Conservation (phyloP, 2,113 vertebrate species). For the Engraulis encrasicolus region DNA sequence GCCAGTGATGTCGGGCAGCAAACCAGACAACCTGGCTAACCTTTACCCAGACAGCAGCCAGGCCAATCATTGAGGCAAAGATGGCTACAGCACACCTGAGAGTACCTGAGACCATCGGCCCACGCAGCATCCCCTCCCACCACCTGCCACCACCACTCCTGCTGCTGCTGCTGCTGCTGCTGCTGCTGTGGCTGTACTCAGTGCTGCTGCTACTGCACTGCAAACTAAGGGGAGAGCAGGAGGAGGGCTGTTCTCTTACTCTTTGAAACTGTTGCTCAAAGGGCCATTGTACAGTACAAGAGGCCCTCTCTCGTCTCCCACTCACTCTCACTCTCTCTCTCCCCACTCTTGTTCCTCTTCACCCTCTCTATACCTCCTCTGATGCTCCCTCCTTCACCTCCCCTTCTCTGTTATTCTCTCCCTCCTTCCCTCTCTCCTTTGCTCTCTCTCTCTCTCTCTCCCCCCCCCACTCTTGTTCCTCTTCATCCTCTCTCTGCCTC, state of each 20-base stretch:
- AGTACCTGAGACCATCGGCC: neutral
- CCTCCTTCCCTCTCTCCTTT: too few species aligned
- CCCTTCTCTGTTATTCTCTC: too few species aligned
- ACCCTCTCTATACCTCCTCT: too few species aligned
- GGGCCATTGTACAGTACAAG: slow-evolving; percentile 9
- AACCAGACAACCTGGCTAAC: neutral
- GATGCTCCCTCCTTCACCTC: too few species aligned
- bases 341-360: too few species aligned
- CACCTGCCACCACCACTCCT: neutral
- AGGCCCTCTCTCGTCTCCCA: neutral
- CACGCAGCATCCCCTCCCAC: neutral
- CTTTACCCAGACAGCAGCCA: neutral
- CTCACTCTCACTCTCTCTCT: too few species aligned
- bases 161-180: neutral
- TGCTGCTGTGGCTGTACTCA: too few species aligned
- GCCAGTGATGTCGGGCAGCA: neutral
- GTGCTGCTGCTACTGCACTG: neutral
- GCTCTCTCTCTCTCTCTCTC: too few species aligned
- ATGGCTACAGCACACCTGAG: neutral
- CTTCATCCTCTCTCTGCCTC: neutral
- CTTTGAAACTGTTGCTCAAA: slow-evolving; percentile 34
- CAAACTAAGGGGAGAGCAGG: neutral
- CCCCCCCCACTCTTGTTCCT: neutral
- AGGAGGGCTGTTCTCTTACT: neutral
- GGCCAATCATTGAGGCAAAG: neutral